phyloP scores from a whole-genome alignment of 2,888 invertebrate genomes.

The Zele albiditarsus region DNA sequence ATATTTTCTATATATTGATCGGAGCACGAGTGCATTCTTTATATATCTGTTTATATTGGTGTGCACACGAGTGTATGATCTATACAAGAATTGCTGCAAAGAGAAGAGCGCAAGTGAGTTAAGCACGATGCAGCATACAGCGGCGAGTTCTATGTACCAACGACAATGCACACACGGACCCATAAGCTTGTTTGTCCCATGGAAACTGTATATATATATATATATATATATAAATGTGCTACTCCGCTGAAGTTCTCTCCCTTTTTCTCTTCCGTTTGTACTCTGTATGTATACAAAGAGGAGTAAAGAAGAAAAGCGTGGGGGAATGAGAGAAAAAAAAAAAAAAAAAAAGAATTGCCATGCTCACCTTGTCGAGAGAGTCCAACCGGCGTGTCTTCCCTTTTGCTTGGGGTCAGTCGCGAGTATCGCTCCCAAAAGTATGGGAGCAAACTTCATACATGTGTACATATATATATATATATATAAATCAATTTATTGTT shows the following conservation, averaged over 20 bases:
- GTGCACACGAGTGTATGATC: constrained; percentile 50
- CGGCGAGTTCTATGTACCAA: constrained; percentile 48
- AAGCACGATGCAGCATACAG: constrained; percentile 54
- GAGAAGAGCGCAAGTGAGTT: constrained; percentile 51
- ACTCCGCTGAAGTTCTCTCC: constrained; percentile 8
- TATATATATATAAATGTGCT: background rate
- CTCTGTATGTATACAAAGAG: background rate
- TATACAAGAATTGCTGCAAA: constrained; percentile 67
- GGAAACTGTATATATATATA: constrained; percentile 54
- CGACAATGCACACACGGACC: constrained; percentile 48
- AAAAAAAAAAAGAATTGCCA: constrained; percentile 14
- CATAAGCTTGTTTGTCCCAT: constrained; percentile 59
- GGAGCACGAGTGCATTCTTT: background rate
- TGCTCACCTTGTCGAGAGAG: constrained; percentile 37
- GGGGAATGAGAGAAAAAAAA: background rate
- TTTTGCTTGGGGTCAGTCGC: constrained; percentile 39
- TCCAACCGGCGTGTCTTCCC: constrained; percentile 38
- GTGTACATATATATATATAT: background rate
- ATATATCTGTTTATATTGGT: background rate
- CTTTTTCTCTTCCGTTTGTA: constrained; percentile 13
- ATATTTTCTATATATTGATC: background rate
- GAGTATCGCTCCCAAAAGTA: constrained; percentile 34
- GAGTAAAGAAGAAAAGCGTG: background rate
- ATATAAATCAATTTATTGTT: constrained; percentile 22
- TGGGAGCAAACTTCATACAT: constrained; percentile 25